Base-by-base conservation (phyloP, 2,797 vertebrate genomes). In the Sardinella longiceps region DNA sequence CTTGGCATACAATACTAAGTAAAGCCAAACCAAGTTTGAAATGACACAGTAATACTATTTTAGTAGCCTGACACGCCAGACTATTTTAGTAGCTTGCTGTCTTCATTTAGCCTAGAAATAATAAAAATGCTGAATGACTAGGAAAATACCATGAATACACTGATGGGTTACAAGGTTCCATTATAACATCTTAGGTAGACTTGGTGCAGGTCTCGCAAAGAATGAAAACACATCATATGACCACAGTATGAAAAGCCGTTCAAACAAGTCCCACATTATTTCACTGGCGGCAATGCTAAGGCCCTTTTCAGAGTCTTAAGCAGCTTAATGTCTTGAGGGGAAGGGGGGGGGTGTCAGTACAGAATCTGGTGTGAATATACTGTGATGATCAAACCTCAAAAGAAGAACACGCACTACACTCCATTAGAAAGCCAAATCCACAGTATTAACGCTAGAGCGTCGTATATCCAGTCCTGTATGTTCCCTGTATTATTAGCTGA, bases 211-310 rank as follows among this genome's bases (percentile, higher is more conserved):
- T 74, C 18, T 39, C 5, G 66, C 66, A 39, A 20, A 74, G 33
- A 18, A 20, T 39, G 33, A 74, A 74, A 81, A 84, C 83, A 45
- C 15, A 87, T 94, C 95, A 96, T 91, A 91, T 95, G 96, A 96
- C 92, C 89, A 81, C 45, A 30, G 81, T 3, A 77, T 85, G 89
- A 87, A 87, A 80, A 90, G 85, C 53, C 48, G 84, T 89, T 90
- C 81, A 82, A 85, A 91, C 88, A 92, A 91, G 87, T 86, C 85
- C 63, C 50, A 86, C 92, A 95, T 94, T 95, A 91, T 89, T 93
- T 86, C 85, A 39, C 83, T 51, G 56, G 82, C 60, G 82, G 45
- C 84, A 87, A 80, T 85, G 66, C 74, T 87, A 85, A 94, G 88
- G 82, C 84, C 90, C 90, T 60, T 82, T 84, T 84, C 85, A 50